Evolutionary conservation across 2,888 invertebrate genomes (phyloP), one percentile per base, ranked within the genome.

Genomic region (Cheilosia urbana): DNA sequence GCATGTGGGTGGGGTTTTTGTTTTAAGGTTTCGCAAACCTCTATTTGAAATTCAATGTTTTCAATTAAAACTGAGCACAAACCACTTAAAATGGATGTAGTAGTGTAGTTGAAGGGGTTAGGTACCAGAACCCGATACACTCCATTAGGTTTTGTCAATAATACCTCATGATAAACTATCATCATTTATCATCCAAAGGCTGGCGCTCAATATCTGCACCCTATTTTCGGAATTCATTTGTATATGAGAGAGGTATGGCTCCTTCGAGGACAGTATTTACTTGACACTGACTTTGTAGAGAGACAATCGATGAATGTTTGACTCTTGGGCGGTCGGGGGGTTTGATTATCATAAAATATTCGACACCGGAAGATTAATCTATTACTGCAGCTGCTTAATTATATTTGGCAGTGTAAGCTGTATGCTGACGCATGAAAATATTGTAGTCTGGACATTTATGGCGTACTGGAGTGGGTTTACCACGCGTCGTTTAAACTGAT

Each of bases 311-410:
- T 37, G 57, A 37, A 47, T 47, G 24, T 27, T 37, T 65, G 75
- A 47, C 65, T 27, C 6, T 27, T 27, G 27, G 65, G 37, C 2
- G 53, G 17, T 15, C 11, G 17, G 34, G n/a, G 4, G 40, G 27
- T 2, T 24, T 21, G 7, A 47, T 62, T 66, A 60, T 62, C 62
- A 83, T 83, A 83, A 72, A 83, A 62, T 83, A 71, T 77, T 77
- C 45, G 21, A 72, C 55, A 55, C 24, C 30, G 49, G 68, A 83
- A 78, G 78, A 83, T 73, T 78, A 72, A 83, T 79, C 66, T 53
- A 40, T 51, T 21, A 24, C 17, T 69, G 81, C 69, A 65, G 69
- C 49, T 58, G 65, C 37, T 37, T 37, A 13, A 37, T 37, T 37
- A 13, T 13, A 37, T 4, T 37, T 37, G 37, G 4, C 37, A 11